Percentiles rank a stretch among this genome's conserved stretches.
Evolutionary conservation across 2,888 invertebrate species (phyloP).

Genomic region (Machimus rusticus): DNA sequence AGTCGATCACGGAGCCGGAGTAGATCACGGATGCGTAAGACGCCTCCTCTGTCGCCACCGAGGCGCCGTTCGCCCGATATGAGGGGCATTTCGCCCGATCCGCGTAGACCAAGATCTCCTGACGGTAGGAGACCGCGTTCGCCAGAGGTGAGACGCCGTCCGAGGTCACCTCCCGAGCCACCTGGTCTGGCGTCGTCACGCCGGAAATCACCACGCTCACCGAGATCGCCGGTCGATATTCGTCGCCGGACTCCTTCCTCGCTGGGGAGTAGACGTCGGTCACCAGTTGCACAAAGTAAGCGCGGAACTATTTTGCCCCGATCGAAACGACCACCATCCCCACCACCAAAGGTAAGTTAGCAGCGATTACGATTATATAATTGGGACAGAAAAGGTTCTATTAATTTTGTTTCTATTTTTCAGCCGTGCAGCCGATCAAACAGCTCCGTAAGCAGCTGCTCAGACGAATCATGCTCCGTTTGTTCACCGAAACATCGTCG

Average conservation of each 20-base stretch:
- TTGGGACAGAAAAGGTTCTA: not conserved
- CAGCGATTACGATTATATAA: not conserved
- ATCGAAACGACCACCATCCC: conserved; percentile 63
- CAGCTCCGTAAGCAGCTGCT: conserved; percentile 82
- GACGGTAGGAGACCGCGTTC: conserved; percentile 56
- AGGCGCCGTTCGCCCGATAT: conserved; percentile 62
- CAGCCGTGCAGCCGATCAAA: conserved; percentile 70
- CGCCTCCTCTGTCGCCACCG: conserved; percentile 58
- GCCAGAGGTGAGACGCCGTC: conserved; percentile 54
- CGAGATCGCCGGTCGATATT: conserved; percentile 46
- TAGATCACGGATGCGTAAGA: conserved; percentile 56
- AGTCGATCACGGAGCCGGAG: conserved; percentile 57
- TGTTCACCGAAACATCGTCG: conserved; percentile 72
- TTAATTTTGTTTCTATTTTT: conserved; percentile 46
- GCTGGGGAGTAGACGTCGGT: conserved; percentile 52
- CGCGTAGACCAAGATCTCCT: conserved; percentile 52
- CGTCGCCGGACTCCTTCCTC: conserved; percentile 49
- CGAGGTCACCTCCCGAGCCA: conserved; percentile 60
- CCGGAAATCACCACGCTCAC: conserved; percentile 57
- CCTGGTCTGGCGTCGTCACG: conserved; percentile 53
- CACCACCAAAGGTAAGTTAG: conserved; percentile 59
- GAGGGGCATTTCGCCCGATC: conserved; percentile 61
- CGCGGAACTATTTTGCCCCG: conserved; percentile 60
- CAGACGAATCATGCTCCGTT: conserved; percentile 84
- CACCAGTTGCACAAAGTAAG: conserved; percentile 56